Evolutionary conservation across 2,113 vertebrate genomes (phyloP).

Genomic region (Pan troglodytes): NHGRI_mPanTro3-v2.1_pri NC_072401.2:175629001-175629500

Average conservation of each 20-base stretch:
- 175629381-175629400: slow-evolving; percentile 36
- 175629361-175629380: slow-evolving; percentile 16
- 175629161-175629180: not conserved
- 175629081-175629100: not conserved
- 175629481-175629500: slow-evolving; percentile 70
- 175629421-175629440: slow-evolving; percentile 43
- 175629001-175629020: not conserved
- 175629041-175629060: not conserved
- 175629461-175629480: slow-evolving; percentile 54
- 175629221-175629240: not conserved
- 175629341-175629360: slow-evolving; percentile 21
- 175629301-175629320: not conserved
- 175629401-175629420: slow-evolving; percentile 46
- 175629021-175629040: not conserved
- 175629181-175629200: slow-evolving; percentile 25
- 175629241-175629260: slow-evolving; percentile 2
- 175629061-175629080: not conserved
- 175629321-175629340: not conserved
- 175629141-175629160: not conserved
- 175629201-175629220: not conserved
- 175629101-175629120: not conserved
- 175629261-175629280: not conserved
- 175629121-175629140: not conserved
- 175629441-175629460: slow-evolving; percentile 8
- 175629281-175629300: not conserved